These are phyloP conservation scores for Axis porcinus DNA, from an alignment of 2,113 vertebrate species.

Conservation along the genomic window DNA sequence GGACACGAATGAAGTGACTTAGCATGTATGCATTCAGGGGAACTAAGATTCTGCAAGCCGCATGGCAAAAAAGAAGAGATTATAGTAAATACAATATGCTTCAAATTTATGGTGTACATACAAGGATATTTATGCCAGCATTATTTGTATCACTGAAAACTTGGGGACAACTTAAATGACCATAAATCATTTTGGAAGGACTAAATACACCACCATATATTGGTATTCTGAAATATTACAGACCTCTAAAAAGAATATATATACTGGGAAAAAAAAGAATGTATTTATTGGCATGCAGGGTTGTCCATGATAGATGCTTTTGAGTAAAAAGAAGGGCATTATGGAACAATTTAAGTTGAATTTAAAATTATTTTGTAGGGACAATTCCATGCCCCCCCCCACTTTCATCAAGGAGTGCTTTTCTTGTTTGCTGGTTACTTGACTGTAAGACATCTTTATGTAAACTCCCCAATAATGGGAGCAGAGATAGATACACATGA, in stretches of 20 bases:
- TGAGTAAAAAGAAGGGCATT: not conserved
- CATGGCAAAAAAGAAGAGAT: not conserved
- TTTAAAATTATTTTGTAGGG: constrained; percentile 18
- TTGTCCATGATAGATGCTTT: not conserved
- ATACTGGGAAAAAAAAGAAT: not conserved
- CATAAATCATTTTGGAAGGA: not conserved
- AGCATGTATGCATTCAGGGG: not conserved
- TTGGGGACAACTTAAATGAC: not conserved
- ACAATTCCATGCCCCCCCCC: not conserved
- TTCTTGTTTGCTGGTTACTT: not conserved
- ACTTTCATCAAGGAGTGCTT: not conserved
- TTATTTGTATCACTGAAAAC: constrained; percentile 3
- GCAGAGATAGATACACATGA: not conserved
- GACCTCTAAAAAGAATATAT: not conserved
- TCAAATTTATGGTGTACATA: not conserved
- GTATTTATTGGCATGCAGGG: not conserved
- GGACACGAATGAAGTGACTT: not conserved
- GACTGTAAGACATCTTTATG: not conserved
- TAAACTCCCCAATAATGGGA: not conserved
- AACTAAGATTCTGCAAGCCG: not conserved
- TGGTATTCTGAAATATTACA: not conserved
- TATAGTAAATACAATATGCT: not conserved
- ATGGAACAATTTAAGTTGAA: not conserved
- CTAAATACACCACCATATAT: not conserved
- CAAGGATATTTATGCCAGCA: not conserved